A percentile compares a stretch with the other conserved stretches of the same genome.
phyloP scores from a whole-genome alignment of 2,797 vertebrate genomes.

The Pipistrellus pipistrellus region DNA sequence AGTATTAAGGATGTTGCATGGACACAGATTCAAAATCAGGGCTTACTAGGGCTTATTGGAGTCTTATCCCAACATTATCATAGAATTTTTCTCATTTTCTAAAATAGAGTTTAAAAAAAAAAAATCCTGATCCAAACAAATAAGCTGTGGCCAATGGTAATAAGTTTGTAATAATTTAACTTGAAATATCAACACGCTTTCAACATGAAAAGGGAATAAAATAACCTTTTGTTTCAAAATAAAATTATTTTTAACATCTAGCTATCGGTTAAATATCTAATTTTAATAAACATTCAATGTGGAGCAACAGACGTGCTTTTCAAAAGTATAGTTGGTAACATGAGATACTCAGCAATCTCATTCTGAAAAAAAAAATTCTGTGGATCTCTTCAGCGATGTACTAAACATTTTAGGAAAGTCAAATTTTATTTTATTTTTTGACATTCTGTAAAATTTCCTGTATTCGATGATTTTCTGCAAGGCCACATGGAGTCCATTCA shows the following conservation, averaged over 20 bases:
- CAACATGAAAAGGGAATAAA: slow-evolving; percentile 26
- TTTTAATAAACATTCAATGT: not conserved
- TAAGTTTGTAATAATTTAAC: not conserved
- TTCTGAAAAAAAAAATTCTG: not conserved
- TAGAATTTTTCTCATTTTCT: slow-evolving; percentile 26
- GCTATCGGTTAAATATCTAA: no score
- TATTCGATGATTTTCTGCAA: not conserved
- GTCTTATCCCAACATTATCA: not conserved
- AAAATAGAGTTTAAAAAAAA: not conserved
- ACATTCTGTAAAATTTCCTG: not conserved
- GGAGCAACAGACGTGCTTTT: not conserved
- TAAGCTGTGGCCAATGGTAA: not conserved
- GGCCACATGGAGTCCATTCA: not conserved
- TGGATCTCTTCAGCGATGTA: not conserved
- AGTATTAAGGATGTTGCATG: not conserved
- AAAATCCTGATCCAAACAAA: not conserved
- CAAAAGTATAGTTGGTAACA: not conserved
- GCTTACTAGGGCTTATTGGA: not conserved
- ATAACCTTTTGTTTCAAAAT: slow-evolving; percentile 16
- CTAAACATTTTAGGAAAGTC: slow-evolving; percentile 8
- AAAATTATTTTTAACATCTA: slow-evolving; percentile 22
- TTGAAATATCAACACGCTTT: not conserved
- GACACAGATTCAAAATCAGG: not conserved
- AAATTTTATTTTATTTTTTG: not conserved
- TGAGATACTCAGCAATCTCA: not conserved